A percentile compares a stretch with the other conserved stretches of the same genome.
Conservation (phyloP, 2,888 invertebrate species). For the Heterodera filipjevi region DNA sequence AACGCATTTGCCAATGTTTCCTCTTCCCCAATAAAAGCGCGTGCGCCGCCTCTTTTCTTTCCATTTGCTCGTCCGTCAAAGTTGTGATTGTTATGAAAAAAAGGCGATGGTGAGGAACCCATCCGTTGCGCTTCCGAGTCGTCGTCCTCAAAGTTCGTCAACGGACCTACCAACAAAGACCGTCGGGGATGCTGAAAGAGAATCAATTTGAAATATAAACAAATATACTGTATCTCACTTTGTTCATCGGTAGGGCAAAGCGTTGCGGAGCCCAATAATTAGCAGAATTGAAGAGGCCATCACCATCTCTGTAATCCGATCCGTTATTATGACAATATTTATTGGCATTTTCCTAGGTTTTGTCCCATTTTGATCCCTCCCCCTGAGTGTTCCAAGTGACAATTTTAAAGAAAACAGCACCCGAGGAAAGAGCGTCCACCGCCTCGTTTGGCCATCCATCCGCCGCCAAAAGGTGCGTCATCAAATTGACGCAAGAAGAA, state of each 20-base stretch:
- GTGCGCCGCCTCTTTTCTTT: conserved; percentile 12
- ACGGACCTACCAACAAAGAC: not conserved
- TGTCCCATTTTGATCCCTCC: too few relatives aligned
- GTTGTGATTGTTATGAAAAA: conserved; percentile 13
- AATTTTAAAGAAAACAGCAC: too few relatives aligned
- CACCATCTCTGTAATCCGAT: not conserved
- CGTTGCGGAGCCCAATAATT: conserved; percentile 26
- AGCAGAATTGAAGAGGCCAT: conserved; percentile 13
- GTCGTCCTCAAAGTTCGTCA: not conserved
- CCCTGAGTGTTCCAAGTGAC: too few relatives aligned
- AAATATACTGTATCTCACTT: not conserved
- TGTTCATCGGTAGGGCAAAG: not conserved
- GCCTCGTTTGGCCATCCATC: conserved; percentile 28
- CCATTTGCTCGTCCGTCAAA: conserved; percentile 8
- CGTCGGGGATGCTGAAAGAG: not conserved
- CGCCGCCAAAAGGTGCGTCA: not conserved
- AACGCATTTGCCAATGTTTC: not conserved
- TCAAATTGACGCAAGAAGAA: conserved; percentile 30
- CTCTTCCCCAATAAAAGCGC: not conserved
- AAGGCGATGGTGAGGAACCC: not conserved
- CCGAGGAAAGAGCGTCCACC: conserved; percentile 35
- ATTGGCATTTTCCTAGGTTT: too few relatives aligned
- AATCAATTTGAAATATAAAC: too few relatives aligned
- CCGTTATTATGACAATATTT: not conserved
- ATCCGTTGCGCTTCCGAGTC: not conserved